Evolutionary conservation across 2,113 vertebrate genomes (phyloP), one percentile per base, ranked within the genome.

Genomic region (Amia ocellicauda): DNA sequence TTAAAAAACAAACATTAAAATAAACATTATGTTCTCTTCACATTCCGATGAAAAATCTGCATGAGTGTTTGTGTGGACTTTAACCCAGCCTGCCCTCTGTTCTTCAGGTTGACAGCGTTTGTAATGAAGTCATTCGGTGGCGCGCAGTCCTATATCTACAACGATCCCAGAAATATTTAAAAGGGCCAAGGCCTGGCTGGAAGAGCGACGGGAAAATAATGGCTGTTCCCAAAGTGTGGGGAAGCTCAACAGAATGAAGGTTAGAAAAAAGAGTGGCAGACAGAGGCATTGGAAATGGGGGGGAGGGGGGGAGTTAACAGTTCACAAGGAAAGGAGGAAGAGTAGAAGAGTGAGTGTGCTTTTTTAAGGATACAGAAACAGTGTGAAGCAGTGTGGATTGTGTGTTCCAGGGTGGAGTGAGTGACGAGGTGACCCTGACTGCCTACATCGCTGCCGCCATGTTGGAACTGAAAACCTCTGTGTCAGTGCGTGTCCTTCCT

Each of bases 41-140:
- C 5, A 7, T 41, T n/a, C n/a, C n/a, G n/a, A n/a, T n/a, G n/a
- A n/a, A n/a, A n/a, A 13, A 13, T 41, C 13, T 41, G 13, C 40
- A 7, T 5, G 40, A 41, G 5, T 41, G 40, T 41, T 5, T n/a
- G n/a, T n/a, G n/a, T n/a, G n/a, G n/a, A 43, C 17, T 43, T 1
- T 20, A 7, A 19, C 8, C 2, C 56, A 31, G 51, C 11, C 2
- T 28, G n/a, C 29, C 43, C 45, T 69, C 60, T 19, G 7, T 41
- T 41, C 14, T 47, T 8, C 69, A 85, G 84, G 78, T 67, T 86
- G 63, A 85, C 81, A 23, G 83, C 78, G 14, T 83, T 81, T 64
- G 77, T 83, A 24, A 76, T 67, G 31, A 61, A 67, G 24, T 72
- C 66, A 40, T 83, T 83, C 2, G 68, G 69, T 1, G 68, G 70